phyloP scores from a whole-genome alignment of 1,140 invertebrate genomes.

The Pogonognathellus flavescens region DNA sequence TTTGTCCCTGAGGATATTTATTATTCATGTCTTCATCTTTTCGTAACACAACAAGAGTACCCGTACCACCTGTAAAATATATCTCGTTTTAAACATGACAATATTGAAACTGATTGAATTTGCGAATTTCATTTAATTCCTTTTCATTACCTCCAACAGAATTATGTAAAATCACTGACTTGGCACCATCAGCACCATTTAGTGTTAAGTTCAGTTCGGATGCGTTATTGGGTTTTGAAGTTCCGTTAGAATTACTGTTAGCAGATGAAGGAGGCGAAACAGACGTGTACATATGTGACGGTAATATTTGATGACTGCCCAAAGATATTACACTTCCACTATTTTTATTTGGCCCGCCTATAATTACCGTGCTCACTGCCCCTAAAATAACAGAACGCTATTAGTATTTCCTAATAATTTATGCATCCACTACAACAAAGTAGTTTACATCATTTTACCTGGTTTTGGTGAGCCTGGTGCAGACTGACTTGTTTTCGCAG shows the following conservation, averaged over 20 bases:
- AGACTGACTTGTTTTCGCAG: conserved; percentile 76
- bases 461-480: conserved; percentile 78
- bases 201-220: conserved; percentile 50
- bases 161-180: conserved; percentile 59
- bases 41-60: conserved; percentile 63
- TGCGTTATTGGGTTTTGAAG: conserved; percentile 10
- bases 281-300: conserved; percentile 52
- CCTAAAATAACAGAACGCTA: conserved; percentile 19
- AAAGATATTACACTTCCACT: conserved; percentile 59
- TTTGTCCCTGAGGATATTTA: conserved; percentile 55
- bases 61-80: conserved; percentile 45
- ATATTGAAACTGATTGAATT: no score
- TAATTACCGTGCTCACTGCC: conserved; percentile 63
- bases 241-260: conserved; percentile 47
- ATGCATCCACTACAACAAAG: background rate
- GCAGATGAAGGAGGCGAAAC: conserved; percentile 6
- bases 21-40: conserved; percentile 61
- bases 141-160: background rate
- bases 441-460: conserved; percentile 37
- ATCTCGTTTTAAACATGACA: background rate
- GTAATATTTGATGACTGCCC: conserved; percentile 58
- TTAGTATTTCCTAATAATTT: no score
- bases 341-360: conserved; percentile 50
- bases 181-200: conserved; percentile 58
- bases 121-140: no score